Evolutionary conservation across 1,140 invertebrate species (phyloP).

Genomic region (Helicoverpa armigera): DNA sequence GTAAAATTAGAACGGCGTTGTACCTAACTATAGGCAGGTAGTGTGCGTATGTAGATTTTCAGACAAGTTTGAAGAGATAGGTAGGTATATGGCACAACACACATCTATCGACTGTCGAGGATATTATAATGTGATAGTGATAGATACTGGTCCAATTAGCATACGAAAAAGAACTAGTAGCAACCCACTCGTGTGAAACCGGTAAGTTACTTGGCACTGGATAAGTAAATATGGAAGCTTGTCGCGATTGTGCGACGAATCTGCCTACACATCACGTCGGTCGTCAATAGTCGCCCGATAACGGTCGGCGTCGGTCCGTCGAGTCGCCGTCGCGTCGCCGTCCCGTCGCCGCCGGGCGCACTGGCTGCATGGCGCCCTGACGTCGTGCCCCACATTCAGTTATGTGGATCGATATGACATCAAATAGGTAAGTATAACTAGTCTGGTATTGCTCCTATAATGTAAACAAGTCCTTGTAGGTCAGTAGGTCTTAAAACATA

Average conservation of each 20-base stretch:
- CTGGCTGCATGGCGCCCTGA: constrained; percentile 18
- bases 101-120: constrained; percentile 15
- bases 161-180: constrained; percentile 77
- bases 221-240: constrained; percentile 85
- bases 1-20: constrained; percentile 32
- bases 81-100: constrained; percentile 23
- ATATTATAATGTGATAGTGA: constrained; percentile 56
- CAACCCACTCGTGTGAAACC: constrained; percentile 81
- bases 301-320: constrained; percentile 17
- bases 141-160: constrained; percentile 77
- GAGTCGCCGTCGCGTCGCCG: constrained; percentile 8
- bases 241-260: constrained; percentile 79
- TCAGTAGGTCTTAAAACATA: constrained; percentile 20
- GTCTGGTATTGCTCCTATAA: background rate
- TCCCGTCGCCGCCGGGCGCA: background rate
- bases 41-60: background rate
- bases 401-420: constrained; percentile 45
- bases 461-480: background rate
- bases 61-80: background rate
- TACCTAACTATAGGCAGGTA: background rate
- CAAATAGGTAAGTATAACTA: background rate
- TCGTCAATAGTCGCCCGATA: background rate
- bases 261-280: constrained; percentile 75
- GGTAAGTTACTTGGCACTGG: constrained; percentile 81
- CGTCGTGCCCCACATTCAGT: constrained; percentile 18